Percentiles rank a stretch among this genome's conserved stretches.
These are phyloP conservation scores for Cosmia pyralina DNA, from an alignment of 2,888 invertebrate species.

Conservation along the genomic window DNA sequence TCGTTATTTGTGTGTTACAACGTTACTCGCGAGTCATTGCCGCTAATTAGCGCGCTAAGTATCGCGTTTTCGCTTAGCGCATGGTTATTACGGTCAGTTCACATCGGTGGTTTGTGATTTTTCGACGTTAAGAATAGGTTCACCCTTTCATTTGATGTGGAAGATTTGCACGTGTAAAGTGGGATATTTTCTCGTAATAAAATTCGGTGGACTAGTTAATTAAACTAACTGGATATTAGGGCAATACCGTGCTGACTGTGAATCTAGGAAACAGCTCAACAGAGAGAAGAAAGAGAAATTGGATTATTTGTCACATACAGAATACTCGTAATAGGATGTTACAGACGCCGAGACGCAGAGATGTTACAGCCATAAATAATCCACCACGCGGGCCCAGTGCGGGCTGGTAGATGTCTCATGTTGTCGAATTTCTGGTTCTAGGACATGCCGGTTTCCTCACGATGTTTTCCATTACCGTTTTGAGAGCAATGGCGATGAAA, in stretches of 20 bases:
- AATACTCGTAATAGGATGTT: too few species aligned
- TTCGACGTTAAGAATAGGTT: slow-evolving; percentile 38
- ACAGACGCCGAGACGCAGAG: too few species aligned
- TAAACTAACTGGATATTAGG: neutral
- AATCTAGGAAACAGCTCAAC: too few species aligned
- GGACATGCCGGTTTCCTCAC: too few species aligned
- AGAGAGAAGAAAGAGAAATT: too few species aligned
- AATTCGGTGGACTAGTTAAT: neutral
- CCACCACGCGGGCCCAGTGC: neutral
- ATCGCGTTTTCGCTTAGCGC: slow-evolving; percentile 34
- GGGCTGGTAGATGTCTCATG: neutral
- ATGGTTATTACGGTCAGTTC: slow-evolving; percentile 54
- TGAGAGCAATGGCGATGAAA: too few species aligned
- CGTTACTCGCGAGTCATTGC: slow-evolving; percentile 36
- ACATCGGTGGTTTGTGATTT: slow-evolving; percentile 31
- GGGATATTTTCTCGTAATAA: neutral
- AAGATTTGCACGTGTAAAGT: slow-evolving; percentile 10
- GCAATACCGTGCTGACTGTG: neutral
- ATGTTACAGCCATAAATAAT: neutral
- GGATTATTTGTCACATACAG: too few species aligned
- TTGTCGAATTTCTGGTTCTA: too few species aligned
- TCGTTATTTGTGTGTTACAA: slow-evolving; percentile 21
- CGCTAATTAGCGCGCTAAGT: slow-evolving; percentile 35
- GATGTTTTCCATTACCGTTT: too few species aligned
- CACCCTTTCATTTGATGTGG: slow-evolving; percentile 25